These are phyloP conservation scores for Aptenodytes forsteri DNA, from an alignment of 2,113 vertebrate genomes.

Conservation along the genomic window DNA sequence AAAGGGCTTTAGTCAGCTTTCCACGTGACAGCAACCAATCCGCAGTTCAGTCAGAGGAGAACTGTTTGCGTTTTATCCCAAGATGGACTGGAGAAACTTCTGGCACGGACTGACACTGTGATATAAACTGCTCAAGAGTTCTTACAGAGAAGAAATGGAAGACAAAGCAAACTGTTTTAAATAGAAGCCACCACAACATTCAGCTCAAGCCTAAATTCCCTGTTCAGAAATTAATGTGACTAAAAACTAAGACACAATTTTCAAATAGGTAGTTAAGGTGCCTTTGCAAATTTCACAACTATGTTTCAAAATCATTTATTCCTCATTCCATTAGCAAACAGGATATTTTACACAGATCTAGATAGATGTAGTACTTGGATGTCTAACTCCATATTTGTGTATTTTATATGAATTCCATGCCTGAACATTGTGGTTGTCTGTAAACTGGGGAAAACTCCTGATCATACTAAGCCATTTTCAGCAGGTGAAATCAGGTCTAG, in stretches of 20 bases:
- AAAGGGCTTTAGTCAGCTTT: conserved; percentile 42
- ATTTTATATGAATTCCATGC: not conserved
- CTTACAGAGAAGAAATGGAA: not conserved
- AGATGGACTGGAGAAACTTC: conserved; percentile 7
- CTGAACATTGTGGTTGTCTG: not conserved
- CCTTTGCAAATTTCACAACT: not conserved
- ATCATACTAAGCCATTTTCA: not conserved
- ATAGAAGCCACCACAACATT: not conserved
- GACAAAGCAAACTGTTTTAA: conserved; percentile 11
- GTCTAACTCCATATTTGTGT: not conserved
- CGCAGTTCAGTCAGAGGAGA: not conserved
- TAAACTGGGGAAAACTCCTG: not conserved
- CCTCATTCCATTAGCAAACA: not conserved
- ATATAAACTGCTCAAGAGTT: not conserved
- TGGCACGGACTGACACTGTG: not conserved
- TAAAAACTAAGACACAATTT: not conserved
- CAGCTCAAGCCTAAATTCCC: not conserved
- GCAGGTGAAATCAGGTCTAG: not conserved
- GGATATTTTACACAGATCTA: not conserved
- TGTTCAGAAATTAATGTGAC: not conserved
- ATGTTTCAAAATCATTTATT: not conserved
- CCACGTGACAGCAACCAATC: not conserved
- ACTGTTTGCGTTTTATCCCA: conserved; percentile 38
- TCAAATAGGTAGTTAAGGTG: not conserved
- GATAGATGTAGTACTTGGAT: not conserved